Evolutionary conservation across 2,113 vertebrate genomes (phyloP).

Genomic region (Spea multiplicata): DNA sequence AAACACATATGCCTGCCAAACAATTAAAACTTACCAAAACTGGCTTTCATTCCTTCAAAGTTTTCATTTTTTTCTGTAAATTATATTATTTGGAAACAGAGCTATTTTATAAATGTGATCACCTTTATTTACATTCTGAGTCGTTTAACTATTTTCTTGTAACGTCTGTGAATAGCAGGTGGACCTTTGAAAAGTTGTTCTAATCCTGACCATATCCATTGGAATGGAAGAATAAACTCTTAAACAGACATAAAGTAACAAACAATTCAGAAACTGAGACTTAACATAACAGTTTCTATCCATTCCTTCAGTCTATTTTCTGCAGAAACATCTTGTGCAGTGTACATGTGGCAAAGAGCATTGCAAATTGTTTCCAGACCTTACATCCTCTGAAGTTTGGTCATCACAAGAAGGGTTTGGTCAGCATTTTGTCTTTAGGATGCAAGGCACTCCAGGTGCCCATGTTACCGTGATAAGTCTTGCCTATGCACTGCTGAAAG

Average conservation of each 20-base stretch:
- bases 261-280: neutral
- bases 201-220: neutral
- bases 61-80: neutral
- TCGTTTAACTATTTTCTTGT: neutral
- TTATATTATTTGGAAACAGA: neutral
- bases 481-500: neutral
- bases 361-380: constrained; percentile 36
- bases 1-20: neutral
- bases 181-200: neutral
- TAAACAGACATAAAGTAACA: neutral
- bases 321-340: constrained; percentile 4
- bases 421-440: constrained; percentile 28
- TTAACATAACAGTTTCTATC: neutral
- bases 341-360: constrained; percentile 44
- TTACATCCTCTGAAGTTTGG: constrained; percentile 13
- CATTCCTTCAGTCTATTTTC: constrained; percentile 1
- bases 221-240: neutral
- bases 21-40: neutral
- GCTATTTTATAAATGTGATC: neutral
- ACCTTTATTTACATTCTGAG: neutral
- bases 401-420: constrained; percentile 25
- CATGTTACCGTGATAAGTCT: neutral
- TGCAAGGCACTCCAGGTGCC: neutral
- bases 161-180: neutral
- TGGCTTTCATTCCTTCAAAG: neutral